Percentiles rank a stretch among this genome's conserved stretches.
Conservation (phyloP, 2,888 invertebrate species). For the Scrobipalpa costella region DNA sequence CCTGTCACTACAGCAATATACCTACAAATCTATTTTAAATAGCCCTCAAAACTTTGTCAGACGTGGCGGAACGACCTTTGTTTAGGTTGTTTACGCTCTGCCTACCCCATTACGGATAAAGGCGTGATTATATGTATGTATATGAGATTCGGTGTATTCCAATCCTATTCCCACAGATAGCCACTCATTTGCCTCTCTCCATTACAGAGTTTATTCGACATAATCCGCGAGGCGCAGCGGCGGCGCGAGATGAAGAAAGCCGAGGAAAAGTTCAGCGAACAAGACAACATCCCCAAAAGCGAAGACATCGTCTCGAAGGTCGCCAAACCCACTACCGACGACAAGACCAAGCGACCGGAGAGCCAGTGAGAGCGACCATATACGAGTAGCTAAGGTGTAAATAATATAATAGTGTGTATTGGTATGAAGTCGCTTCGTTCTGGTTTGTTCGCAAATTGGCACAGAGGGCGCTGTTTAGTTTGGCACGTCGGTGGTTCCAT, state of each 20-base stretch:
- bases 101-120: no score
- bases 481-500: constrained; percentile 1
- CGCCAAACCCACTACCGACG: constrained; percentile 31
- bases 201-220: constrained; percentile 71
- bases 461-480: constrained; percentile 32
- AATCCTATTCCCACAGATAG: no score
- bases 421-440: constrained; percentile 28
- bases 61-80: no score
- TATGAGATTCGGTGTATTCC: no score
- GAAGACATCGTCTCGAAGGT: constrained; percentile 60
- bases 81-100: no score
- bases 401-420: constrained; percentile 33
- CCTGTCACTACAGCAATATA: no score
- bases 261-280: constrained; percentile 48
- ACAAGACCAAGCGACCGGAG: constrained; percentile 65
- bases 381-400: constrained; percentile 42
- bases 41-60: no score
- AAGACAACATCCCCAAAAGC: constrained; percentile 50
- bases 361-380: constrained; percentile 53
- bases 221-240: constrained; percentile 72
- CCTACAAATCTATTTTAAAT: no score
- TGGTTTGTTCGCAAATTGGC: constrained; percentile 36
- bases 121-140: no score
- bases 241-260: constrained; percentile 68
- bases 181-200: neutral